Base-by-base conservation (phyloP, 2,888 invertebrate species). In the Bimastos eiseni region DNA sequence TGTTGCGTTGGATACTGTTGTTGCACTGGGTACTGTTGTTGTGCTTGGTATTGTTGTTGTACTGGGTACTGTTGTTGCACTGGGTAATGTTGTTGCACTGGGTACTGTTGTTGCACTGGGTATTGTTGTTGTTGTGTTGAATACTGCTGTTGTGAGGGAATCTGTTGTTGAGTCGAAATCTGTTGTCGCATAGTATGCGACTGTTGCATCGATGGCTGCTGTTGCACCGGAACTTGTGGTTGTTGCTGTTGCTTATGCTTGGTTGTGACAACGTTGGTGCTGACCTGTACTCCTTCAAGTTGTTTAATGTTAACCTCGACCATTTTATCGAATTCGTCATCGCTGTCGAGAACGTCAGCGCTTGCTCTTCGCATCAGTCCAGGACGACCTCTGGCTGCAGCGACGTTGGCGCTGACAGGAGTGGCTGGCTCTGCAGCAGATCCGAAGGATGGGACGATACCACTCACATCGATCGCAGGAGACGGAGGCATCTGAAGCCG, bases 291-390 rank as follows among this genome's bases (percentile, higher is more conserved):
- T 36, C 37, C 86, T 86, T 34, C 89, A n/a, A 89, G 89, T 55
- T 89, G 55, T 33, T 89, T 44, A 34, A 89, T 89, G 70, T 89
- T 89, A 36, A 89, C 24, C 83, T 44, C 89, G 36, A 89, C 89
- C 89, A 89, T 89, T 30, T 89, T 44, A 55, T 89, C 89, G 70
- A 89, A 89, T 36, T 89, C 89, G 37, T 89, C 89, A 37, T 89
- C 89, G 83, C 89, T 89, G 70, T 89, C 89, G 30, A 55, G 24
- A 19, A 89, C 70, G 17, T 86, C 86, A 24, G 86, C 34, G 24
- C 86, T 34, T 34, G 6, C 37, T 33, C 70, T 70, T 4, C 89
- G n/a, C 49, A 41, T 3, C 15, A 44, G 49, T 13, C 49, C 89
- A 30, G 33, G 55, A 4, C 89, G n/a, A 21, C 49, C 49, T 21